phyloP scores from a whole-genome alignment of 2,113 vertebrate genomes.

The Syrrhaptes paradoxus region DNA sequence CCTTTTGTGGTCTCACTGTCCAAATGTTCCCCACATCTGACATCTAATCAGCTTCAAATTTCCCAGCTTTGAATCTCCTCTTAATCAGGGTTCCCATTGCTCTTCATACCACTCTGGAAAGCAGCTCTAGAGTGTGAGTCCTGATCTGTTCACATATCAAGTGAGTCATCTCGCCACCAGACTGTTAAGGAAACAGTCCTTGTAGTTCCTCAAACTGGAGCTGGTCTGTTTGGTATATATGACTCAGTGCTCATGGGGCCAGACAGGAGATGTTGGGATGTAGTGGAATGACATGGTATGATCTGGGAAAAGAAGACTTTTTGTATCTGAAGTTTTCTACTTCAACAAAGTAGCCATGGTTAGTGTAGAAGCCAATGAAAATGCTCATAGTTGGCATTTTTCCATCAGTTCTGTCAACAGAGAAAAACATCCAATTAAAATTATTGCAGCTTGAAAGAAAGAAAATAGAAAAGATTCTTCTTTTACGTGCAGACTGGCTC shows the following conservation, averaged over 20 bases:
- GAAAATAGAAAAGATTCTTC: neutral
- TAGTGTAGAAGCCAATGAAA: neutral
- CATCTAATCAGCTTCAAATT: neutral
- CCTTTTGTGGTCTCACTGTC: neutral
- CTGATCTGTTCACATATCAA: neutral
- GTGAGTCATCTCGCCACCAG: neutral
- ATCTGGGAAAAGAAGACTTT: neutral
- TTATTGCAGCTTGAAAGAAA: neutral
- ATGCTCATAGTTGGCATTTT: neutral
- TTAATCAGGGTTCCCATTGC: neutral
- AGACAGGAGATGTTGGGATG: neutral
- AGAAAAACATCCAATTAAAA: neutral
- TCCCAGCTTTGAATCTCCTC: neutral
- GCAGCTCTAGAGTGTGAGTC: neutral
- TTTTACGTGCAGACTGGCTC: neutral
- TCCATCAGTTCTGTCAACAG: neutral
- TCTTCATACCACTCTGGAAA: neutral
- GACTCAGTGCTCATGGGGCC: rapidly evolving
- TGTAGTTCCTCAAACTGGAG: neutral
- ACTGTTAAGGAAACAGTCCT: neutral
- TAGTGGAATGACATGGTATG: neutral
- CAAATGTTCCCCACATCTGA: neutral
- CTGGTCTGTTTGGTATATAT: neutral
- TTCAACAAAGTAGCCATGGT: neutral
- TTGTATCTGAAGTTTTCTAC: neutral